Evolutionary conservation across 2,797 vertebrate species (phyloP).

Genomic region (Propithecus perrieri): DNA sequence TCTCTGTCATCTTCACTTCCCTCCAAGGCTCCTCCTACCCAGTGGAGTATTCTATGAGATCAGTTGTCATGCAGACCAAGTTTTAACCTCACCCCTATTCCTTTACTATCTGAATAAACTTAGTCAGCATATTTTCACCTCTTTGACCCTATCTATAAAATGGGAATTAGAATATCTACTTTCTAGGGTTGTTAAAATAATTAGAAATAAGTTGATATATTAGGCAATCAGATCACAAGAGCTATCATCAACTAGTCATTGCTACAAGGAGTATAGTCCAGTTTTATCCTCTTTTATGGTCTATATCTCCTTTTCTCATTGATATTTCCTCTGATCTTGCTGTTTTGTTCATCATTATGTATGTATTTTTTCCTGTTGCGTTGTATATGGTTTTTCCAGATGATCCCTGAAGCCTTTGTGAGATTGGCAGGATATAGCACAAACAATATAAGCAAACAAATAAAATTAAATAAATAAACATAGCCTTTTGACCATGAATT

Average conservation of each 20-base stretch:
- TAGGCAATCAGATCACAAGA: neutral
- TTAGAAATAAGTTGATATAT: neutral
- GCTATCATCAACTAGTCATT: neutral
- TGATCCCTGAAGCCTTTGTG: neutral
- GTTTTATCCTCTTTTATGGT: neutral
- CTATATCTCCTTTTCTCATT: neutral
- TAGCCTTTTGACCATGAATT: neutral
- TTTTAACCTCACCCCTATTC: neutral
- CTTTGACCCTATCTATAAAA: neutral
- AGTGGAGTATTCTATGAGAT: neutral
- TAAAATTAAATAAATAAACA: slow-evolving; percentile 42
- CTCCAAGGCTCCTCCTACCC: neutral
- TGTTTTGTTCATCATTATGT: neutral
- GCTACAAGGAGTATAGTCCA: neutral
- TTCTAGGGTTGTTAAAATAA: neutral
- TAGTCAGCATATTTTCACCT: neutral
- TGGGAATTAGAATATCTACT: neutral
- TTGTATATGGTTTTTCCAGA: neutral
- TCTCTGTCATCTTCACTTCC: neutral
- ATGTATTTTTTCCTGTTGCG: neutral
- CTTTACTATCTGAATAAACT: neutral
- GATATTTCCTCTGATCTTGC: neutral
- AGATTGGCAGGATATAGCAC: neutral
- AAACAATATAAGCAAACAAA: slow-evolving; percentile 27
- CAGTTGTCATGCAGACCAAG: neutral